Evolutionary conservation across 2,113 vertebrate species (phyloP).

Genomic region (Tautogolabrus adspersus): DNA sequence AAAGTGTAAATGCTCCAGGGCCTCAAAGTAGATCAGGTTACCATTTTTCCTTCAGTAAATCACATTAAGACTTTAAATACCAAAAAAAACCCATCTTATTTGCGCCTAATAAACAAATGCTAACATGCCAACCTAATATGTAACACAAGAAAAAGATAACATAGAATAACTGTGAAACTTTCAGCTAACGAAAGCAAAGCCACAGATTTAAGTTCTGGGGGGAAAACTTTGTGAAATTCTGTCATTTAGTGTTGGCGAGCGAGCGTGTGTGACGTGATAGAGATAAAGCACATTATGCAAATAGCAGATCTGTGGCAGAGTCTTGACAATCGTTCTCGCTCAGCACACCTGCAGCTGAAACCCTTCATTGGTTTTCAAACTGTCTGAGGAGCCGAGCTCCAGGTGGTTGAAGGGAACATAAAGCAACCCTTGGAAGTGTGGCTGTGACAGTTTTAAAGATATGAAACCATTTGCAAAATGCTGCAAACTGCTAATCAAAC

Average conservation of each 20-base stretch:
- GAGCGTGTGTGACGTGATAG: conserved; percentile 37
- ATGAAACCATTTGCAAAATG: conserved; percentile 33
- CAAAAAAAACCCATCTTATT: conserved; percentile 1
- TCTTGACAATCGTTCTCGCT: conserved; percentile 44
- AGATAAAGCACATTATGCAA: conserved; percentile 64
- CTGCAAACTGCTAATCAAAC: conserved; percentile 55
- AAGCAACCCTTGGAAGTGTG: conserved; percentile 43
- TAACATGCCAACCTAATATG: not conserved
- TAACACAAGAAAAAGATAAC: conserved; percentile 11
- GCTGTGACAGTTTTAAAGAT: conserved; percentile 42
- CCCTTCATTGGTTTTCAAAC: conserved; percentile 62
- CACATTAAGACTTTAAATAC: not conserved
- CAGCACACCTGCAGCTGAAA: conserved; percentile 56
- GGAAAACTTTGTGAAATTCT: conserved; percentile 19
- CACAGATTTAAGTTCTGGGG: conserved; percentile 3
- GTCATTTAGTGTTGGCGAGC: conserved; percentile 8
- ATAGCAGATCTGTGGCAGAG: conserved; percentile 33
- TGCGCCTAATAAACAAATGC: not conserved
- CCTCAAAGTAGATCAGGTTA: not conserved
- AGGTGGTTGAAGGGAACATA: conserved; percentile 54
- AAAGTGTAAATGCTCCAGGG: not conserved
- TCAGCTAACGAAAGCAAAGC: conserved; percentile 6
- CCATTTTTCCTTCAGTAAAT: conserved; percentile 9
- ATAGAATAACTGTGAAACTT: not conserved
- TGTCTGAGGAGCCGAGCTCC: conserved; percentile 44